Base-by-base conservation (phyloP, 2,113 vertebrate genomes). In the Promerops cafer region DNA sequence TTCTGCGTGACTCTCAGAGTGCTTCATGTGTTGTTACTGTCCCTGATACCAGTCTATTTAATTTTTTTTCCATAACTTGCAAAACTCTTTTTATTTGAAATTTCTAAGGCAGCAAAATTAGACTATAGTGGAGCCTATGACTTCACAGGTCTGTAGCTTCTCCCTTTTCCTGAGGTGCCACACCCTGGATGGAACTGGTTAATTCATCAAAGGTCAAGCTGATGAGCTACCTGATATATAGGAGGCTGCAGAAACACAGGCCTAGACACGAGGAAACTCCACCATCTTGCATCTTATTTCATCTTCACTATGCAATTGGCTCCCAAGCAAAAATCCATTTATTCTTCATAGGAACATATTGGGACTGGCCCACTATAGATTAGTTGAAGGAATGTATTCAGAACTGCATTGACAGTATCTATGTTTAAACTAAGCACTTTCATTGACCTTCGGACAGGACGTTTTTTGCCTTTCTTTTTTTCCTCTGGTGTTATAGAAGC, bases 311-410 rank as follows among this genome's bases (percentile, higher is more conserved):
- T 72, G 12, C 22, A 85, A 8, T 44, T 75, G 6, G 7, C 45
- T 84, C 24, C 40, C 45, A 11, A 75, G 54, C 22, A 40, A 91
- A 93, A 93, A 75, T 68, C 20, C 28, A 19, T 47, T 21, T 64
- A 61, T 47, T 68, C 44, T 68, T 65, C 19, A 4, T 21, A 39
- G 28, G 18, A 69, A 22, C 0, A 0, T 45, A 33, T 8, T 70
- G 39, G 12, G 9, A 65, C 9, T 49, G 33, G 39, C 20, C n/a
- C 17, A 12, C 1, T 0, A 1, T 17, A 72, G 17, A 45, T 71
- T n/a, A 87, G 44, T 19, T 13, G 9, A 65, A 57, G 63, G 30
- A 78, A 24, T 47, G 11, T 44, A 33, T 75, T 40, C 61, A 72
- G 53, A 90, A 42, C 27, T 77, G 10, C 39, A 49, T 44, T 72